These are phyloP conservation scores for Ophion ventricosus DNA, from an alignment of 2,888 invertebrate species.

Conservation along the genomic window DNA sequence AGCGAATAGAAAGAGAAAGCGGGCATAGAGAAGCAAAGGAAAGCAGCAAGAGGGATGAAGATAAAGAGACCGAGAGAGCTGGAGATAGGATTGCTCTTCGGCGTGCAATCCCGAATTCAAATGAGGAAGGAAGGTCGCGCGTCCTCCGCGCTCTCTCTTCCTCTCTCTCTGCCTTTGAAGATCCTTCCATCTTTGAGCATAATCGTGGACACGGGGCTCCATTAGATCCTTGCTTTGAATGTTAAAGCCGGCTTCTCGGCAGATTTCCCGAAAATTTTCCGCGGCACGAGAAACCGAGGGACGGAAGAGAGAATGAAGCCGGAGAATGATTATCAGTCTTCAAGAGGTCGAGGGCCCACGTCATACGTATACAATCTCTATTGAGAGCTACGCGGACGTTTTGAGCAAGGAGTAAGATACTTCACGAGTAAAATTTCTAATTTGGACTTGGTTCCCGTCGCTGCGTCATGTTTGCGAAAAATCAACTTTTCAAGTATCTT, in stretches of 20 bases:
- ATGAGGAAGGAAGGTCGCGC: constrained; percentile 70
- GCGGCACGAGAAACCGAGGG: constrained; percentile 43
- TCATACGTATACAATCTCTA: constrained; percentile 2
- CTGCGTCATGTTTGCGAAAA: too few relatives aligned
- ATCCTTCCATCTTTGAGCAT: constrained; percentile 73
- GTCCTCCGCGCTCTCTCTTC: neutral
- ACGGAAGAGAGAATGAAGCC: constrained; percentile 40
- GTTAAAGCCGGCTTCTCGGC: constrained; percentile 69
- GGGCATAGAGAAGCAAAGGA: neutral
- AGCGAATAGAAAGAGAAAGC: constrained; percentile 27
- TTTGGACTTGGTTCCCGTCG: constrained; percentile 31
- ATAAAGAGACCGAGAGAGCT: constrained; percentile 1
- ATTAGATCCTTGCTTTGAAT: constrained; percentile 66
- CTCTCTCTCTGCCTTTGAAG: constrained; percentile 71
- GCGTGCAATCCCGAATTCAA: constrained; percentile 76
- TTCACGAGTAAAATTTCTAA: constrained; percentile 14
- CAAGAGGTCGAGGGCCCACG: constrained; percentile 24
- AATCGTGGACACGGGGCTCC: constrained; percentile 70
- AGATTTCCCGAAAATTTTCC: constrained; percentile 69
- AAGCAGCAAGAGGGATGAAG: neutral
- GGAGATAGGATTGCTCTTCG: constrained; percentile 24
- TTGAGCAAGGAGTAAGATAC: constrained; percentile 25
- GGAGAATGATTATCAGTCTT: constrained; percentile 56
- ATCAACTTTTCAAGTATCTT: too few relatives aligned
- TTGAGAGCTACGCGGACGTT: constrained; percentile 34